These are phyloP conservation scores for Tenrec ecaudatus DNA, from an alignment of 2,113 vertebrate species.

Conservation along the genomic window DNA sequence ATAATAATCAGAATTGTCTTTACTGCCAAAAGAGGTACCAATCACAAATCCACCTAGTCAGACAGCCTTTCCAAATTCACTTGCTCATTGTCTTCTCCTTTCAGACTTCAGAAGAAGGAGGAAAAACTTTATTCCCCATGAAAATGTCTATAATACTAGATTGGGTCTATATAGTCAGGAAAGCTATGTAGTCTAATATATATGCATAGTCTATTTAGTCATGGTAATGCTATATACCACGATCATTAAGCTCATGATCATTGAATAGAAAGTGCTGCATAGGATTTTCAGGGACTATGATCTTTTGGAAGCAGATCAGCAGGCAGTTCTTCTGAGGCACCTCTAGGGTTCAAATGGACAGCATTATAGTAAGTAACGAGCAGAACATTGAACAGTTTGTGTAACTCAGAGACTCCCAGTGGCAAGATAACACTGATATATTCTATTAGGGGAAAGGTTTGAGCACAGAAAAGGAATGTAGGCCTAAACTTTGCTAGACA, in stretches of 20 bases:
- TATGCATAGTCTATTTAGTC: no score
- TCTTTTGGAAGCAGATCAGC: no score
- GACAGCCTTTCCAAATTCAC: slow-evolving; percentile 56
- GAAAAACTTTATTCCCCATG: slow-evolving; percentile 47
- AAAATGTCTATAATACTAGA: slow-evolving; percentile 53
- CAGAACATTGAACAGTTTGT: background rate
- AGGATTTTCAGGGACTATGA: no score
- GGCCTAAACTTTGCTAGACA: background rate
- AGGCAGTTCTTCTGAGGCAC: background rate
- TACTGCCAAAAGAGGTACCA: slow-evolving; percentile 29
- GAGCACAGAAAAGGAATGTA: slow-evolving; percentile 4
- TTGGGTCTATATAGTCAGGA: slow-evolving; percentile 50
- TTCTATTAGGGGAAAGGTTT: slow-evolving; percentile 45
- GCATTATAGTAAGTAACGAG: background rate
- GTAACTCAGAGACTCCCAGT: background rate
- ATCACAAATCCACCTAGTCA: slow-evolving; percentile 23
- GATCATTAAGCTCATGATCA: no score
- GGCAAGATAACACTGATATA: background rate
- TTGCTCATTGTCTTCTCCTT: slow-evolving; percentile 65
- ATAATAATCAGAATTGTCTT: background rate
- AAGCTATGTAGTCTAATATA: no score
- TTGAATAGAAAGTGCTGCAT: no score
- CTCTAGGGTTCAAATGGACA: background rate
- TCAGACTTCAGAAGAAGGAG: slow-evolving; percentile 64
- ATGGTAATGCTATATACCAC: no score